These are phyloP conservation scores for Crossaster papposus DNA, from an alignment of 53 echinoderm and acorn worm genomes.

Conservation along the genomic window DNA sequence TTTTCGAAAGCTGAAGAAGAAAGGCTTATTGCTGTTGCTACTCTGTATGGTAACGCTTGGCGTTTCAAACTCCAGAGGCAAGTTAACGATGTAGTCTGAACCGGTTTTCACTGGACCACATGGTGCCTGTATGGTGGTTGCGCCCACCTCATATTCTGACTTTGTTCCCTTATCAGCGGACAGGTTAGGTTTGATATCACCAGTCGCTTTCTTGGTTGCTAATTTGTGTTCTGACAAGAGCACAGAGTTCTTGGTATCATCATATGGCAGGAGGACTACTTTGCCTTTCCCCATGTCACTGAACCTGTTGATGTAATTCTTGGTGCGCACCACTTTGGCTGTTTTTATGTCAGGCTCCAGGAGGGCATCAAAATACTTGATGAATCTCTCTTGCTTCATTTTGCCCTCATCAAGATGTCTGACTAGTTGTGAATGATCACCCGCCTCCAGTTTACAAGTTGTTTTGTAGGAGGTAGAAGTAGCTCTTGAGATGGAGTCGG, in stretches of 20 bases:
- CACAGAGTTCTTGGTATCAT: not conserved
- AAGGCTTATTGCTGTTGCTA: constrained; percentile 3
- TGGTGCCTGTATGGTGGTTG: not conserved
- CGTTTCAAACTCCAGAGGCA: constrained; percentile 24
- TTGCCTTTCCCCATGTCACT: constrained; percentile 49
- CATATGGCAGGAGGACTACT: constrained; percentile 7
- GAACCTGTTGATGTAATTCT: constrained; percentile 54
- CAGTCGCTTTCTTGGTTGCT: no score
- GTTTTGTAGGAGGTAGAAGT: constrained; percentile 13
- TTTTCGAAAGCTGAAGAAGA: constrained; percentile 16
- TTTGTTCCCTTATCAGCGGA: not conserved
- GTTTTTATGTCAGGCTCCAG: constrained; percentile 16
- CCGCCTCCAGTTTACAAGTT: constrained; percentile 21
- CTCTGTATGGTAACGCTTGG: constrained; percentile 36
- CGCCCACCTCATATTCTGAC: not conserved
- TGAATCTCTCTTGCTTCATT: not conserved
- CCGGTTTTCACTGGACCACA: not conserved
- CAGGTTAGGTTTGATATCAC: not conserved
- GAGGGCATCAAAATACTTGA: constrained; percentile 22
- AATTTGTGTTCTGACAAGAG: not conserved
- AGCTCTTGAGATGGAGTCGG: not conserved
- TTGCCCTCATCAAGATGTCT: not conserved
- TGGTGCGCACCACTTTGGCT: constrained; percentile 33
- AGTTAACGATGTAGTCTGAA: constrained; percentile 31
- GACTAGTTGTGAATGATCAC: not conserved